Evolutionary conservation across 2,888 invertebrate genomes (phyloP).

Genomic region (Drosophila birchii): DNA sequence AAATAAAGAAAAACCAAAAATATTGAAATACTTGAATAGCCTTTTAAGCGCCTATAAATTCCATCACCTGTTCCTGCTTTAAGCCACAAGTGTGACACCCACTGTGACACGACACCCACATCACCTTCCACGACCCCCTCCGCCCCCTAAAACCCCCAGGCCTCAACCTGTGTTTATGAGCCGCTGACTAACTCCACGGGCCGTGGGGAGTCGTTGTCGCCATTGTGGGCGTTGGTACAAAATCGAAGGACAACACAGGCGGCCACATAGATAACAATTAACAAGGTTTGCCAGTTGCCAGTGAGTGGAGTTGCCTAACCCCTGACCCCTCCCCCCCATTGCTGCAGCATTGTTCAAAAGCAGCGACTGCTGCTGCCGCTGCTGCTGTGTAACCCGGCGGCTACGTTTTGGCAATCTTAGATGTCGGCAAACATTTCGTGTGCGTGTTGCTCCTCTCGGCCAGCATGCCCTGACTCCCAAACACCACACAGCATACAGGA

Average conservation of each 20-base stretch:
- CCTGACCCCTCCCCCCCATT: background rate
- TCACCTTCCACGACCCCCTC: background rate
- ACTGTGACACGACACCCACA: conserved; percentile 4
- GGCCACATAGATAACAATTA: conserved; percentile 78
- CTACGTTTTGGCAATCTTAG: conserved; percentile 77
- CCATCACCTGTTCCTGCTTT: background rate
- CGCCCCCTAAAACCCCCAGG: no score
- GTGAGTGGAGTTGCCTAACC: background rate
- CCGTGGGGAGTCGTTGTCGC: conserved; percentile 21
- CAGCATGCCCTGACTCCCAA: conserved; percentile 6
- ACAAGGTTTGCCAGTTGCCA: conserved; percentile 53
- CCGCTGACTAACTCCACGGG: conserved; percentile 39
- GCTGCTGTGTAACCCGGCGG: conserved; percentile 64
- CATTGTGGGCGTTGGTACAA: conserved; percentile 58
- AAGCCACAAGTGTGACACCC: conserved; percentile 5
- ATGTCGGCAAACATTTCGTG: conserved; percentile 76
- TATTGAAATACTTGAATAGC: no score
- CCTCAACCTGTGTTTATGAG: conserved; percentile 38
- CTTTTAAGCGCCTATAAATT: background rate
- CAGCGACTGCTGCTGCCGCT: background rate
- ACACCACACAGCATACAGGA: background rate
- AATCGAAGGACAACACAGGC: conserved; percentile 60
- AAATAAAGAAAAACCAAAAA: no score
- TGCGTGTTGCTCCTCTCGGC: conserved; percentile 64
- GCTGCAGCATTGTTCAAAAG: conserved; percentile 8